Evolutionary conservation across 1,140 invertebrate genomes (phyloP).

Genomic region (Colletes gigas): DNA sequence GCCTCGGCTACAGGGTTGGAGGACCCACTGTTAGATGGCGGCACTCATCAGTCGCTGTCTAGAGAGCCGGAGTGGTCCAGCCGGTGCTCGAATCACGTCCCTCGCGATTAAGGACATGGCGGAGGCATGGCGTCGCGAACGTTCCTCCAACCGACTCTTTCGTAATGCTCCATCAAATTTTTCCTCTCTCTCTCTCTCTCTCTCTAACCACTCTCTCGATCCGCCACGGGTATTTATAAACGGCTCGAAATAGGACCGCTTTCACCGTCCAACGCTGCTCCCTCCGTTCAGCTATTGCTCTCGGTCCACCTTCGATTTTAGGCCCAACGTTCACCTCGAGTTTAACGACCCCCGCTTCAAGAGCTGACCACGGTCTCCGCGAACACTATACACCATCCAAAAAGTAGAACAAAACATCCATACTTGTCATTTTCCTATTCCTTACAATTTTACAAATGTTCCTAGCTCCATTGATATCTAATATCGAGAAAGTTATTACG

Average conservation of each 20-base stretch:
- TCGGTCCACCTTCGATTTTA: neutral
- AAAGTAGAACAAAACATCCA: no score
- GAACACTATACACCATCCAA: no score
- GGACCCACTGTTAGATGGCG: constrained; percentile 74
- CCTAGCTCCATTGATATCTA: no score
- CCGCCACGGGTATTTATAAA: constrained; percentile 53
- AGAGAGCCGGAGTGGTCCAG: constrained; percentile 66
- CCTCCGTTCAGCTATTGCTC: neutral
- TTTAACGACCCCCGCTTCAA: neutral
- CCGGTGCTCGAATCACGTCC: constrained; percentile 69
- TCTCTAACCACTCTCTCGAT: neutral
- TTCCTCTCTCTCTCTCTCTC: neutral
- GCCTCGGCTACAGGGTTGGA: constrained; percentile 68
- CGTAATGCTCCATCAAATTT: constrained; percentile 29
- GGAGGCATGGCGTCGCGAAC: constrained; percentile 45
- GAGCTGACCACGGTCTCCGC: no score
- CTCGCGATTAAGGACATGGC: constrained; percentile 61
- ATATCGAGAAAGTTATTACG: no score
- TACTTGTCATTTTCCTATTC: no score
- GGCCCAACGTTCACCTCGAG: neutral
- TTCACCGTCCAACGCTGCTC: constrained; percentile 14
- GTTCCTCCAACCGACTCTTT: constrained; percentile 39
- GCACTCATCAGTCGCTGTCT: constrained; percentile 69
- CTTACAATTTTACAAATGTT: no score
- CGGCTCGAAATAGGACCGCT: constrained; percentile 44